Evolutionary conservation across 1,140 invertebrate species (phyloP), one percentile per base, ranked within the genome.

Genomic region (Drosophila seguyi): DNA sequence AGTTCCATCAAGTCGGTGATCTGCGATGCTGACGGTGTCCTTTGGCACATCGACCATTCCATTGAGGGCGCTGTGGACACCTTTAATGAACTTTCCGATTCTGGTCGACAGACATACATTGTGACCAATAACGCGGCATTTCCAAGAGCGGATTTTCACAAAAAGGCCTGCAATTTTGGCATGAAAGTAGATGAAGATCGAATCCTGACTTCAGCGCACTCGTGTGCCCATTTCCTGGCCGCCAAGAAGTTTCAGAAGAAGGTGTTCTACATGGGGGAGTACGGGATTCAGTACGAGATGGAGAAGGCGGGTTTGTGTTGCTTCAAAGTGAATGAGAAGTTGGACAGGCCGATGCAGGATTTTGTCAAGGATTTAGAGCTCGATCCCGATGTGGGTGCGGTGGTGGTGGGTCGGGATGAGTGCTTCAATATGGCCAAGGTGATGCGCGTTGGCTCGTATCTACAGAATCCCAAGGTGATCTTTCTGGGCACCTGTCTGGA

Each of bases 11-110:
- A 85, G 42, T 57, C 71, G 18, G 55, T 90, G 8, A 58, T 90
- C n/a, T 85, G 42, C 34, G 85, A 90, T 79, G 81, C 66, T 0
- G 85, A 90, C 22, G 85, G 85, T 6, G 85, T 90, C 2, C 53
- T 90, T 6, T 90, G 85, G 85, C 47, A 77, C 31, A 56, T 79
- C 2, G 11, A 72, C 3, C 22, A 55, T 0, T 22, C 75, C 5
- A 42, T 86, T 22, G 45, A 73, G 1, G 67, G 78, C 0, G 42
- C 86, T 0, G 52, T 29, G 14, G 81, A 85, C 0, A 57, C 60
- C 3, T 90, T 85, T 13, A 90, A 90, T 16, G 16, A 18, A 3
- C 1, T 85, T 0, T 27, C 20, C 2, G 4, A 61, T 0, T 34
- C 34, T 1, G 86, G 86, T 3, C 48, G 63, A 22, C 41, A 50